These are phyloP conservation scores for Spilogale gracilis DNA, from an alignment of 2,113 vertebrate genomes.

Conservation along the genomic window DNA sequence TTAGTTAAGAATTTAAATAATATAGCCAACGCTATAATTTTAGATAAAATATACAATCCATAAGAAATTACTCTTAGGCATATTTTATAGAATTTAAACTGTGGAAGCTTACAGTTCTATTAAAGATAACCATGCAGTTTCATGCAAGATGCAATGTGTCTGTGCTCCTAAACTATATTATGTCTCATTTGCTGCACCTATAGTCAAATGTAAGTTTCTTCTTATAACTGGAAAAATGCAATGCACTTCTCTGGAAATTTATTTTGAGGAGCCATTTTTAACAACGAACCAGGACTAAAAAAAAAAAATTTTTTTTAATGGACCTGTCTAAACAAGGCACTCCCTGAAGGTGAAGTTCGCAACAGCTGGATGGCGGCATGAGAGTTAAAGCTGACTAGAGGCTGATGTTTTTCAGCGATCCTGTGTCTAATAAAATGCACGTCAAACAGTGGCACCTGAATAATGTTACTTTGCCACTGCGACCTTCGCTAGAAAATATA, in stretches of 20 bases:
- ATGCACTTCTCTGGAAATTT: conserved; percentile 2
- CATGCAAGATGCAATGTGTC: not conserved
- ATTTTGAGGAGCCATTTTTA: not conserved
- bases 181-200: not conserved
- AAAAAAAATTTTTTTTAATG: not conserved
- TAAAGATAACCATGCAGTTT: not conserved
- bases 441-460: not conserved
- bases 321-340: not conserved
- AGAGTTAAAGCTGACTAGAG: not conserved
- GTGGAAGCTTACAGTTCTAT: not conserved
- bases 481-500: not conserved
- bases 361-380: not conserved
- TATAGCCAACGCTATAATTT: not conserved
- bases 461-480: not conserved
- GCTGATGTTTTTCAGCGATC: not conserved
- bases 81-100: conserved; percentile 7
- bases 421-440: not conserved
- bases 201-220: not conserved
- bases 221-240: not conserved
- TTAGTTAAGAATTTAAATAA: conserved; percentile 29
- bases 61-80: not conserved
- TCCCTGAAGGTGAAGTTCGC: not conserved
- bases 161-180: not conserved
- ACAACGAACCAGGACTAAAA: not conserved
- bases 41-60: conserved; percentile 11